Base-by-base conservation (phyloP, 2,888 invertebrate species). In the Scaptomyza caliginosa region DNA sequence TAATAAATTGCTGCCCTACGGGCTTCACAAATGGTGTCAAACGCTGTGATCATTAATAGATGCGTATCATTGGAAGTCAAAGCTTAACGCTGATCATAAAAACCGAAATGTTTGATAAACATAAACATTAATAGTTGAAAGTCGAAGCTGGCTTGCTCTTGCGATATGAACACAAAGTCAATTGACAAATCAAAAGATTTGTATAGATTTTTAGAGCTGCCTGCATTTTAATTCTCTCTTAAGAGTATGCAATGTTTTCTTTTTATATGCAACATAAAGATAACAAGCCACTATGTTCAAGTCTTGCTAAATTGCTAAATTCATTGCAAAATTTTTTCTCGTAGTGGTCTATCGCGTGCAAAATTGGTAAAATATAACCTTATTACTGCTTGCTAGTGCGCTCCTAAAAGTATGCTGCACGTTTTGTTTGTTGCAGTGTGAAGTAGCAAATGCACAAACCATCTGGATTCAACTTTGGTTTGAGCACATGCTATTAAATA, bases 1-100 rank as follows among this genome's bases (percentile, higher is more conserved):
- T 56, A 67, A 46, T 54, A 62, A 68, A 65, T 60, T 51, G n/a
- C 7, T 54, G 36, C 46, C 74, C 68, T 45, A 24, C 23, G 46
- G 77, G 34, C 48, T 45, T 50, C n/a, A 32, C 57, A 45, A 74
- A 68, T 68, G 52, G 59, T 68, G 74, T 74, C 72, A 72, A 73
- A 59, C 11, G 16, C 24, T 48, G 11, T 34, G 32, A 58, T 38
- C 57, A 63, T 67, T 56, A 64, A 56, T 38, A 45, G 52, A 52
- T 40, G 28, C 45, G 17, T 42, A 45, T 30, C 43, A 36, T 19
- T 43, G 40, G 16, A 34, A 49, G 17, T 49, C 21, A 5, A 24
- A 13, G 7, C 34, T 28, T 23, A 24, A 58, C 6, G 7, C 7
- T 39, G 19, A 48, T 28, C 23, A 36, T 36, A 26, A 39, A 34